Percentiles rank a stretch among this genome's conserved stretches.
Evolutionary conservation across 2,888 invertebrate species (phyloP).

Genomic region (Ischnura elegans): DNA sequence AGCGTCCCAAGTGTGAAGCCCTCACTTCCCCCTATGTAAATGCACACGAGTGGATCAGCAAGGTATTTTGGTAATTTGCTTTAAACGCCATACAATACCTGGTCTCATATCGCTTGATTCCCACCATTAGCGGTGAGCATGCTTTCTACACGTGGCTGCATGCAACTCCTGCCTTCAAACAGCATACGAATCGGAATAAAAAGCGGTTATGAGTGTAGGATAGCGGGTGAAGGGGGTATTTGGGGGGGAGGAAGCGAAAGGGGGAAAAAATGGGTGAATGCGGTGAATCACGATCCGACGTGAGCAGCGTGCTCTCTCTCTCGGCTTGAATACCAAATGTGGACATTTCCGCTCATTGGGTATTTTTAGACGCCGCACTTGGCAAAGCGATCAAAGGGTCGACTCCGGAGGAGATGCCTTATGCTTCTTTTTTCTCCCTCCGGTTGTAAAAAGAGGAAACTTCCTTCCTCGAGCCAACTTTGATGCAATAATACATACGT

Average conservation of each 20-base stretch:
- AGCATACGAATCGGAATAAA: not conserved
- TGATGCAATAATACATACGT: too few species aligned
- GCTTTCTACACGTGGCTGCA: too few species aligned
- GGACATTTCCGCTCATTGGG: constrained; percentile 10
- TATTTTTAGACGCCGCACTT: not conserved
- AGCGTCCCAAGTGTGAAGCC: too few species aligned
- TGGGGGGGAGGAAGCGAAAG: not conserved
- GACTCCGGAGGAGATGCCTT: not conserved
- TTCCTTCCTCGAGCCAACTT: too few species aligned
- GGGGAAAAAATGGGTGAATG: not conserved
- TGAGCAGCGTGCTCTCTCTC: not conserved
- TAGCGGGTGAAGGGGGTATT: not conserved
- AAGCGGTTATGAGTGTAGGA: too few species aligned
- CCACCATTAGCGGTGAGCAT: too few species aligned
- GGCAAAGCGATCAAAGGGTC: not conserved
- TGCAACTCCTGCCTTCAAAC: too few species aligned
- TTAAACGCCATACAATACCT: too few species aligned
- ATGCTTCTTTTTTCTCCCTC: not conserved
- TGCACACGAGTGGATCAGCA: too few species aligned
- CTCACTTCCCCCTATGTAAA: too few species aligned
- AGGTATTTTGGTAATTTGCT: too few species aligned
- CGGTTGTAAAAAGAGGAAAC: not conserved
- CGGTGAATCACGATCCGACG: constrained; percentile 21
- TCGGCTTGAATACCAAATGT: constrained; percentile 20
- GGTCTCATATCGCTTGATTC: too few species aligned